Evolutionary conservation across 2,113 vertebrate genomes (phyloP).

Genomic region (Corvus cornix): DNA sequence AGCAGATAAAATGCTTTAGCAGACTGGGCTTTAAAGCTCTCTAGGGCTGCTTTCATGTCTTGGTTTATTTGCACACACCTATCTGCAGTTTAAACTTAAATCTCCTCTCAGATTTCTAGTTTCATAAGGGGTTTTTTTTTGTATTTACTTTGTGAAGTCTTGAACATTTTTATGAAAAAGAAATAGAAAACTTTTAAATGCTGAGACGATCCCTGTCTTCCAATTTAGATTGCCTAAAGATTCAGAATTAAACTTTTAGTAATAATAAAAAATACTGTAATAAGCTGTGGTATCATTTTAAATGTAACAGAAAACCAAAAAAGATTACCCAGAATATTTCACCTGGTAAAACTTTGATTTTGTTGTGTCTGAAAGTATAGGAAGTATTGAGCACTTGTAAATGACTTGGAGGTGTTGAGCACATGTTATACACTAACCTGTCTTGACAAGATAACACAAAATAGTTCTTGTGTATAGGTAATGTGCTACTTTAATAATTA

Average conservation of each 20-base stretch:
- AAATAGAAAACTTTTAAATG: background rate
- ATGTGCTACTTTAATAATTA: background rate
- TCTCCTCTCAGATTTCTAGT: background rate
- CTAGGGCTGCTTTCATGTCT: background rate
- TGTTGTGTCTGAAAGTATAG: background rate
- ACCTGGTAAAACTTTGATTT: background rate
- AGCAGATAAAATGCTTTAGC: background rate
- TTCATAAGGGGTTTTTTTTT: background rate
- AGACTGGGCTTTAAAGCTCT: background rate
- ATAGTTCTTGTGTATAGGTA: background rate
- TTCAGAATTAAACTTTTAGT: background rate
- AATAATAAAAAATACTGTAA: background rate
- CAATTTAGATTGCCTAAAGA: background rate
- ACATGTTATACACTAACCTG: background rate
- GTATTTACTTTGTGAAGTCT: background rate
- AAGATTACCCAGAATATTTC: background rate
- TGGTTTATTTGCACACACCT: background rate
- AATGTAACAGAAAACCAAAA: background rate
- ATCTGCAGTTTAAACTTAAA: background rate
- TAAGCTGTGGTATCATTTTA: background rate
- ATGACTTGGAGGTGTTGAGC: background rate
- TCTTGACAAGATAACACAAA: background rate
- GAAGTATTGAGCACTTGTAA: background rate
- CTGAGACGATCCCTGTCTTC: background rate
- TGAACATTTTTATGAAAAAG: background rate